Evolutionary conservation across 2,888 invertebrate species (phyloP).

Genomic region (Euplexia lucipara): DNA sequence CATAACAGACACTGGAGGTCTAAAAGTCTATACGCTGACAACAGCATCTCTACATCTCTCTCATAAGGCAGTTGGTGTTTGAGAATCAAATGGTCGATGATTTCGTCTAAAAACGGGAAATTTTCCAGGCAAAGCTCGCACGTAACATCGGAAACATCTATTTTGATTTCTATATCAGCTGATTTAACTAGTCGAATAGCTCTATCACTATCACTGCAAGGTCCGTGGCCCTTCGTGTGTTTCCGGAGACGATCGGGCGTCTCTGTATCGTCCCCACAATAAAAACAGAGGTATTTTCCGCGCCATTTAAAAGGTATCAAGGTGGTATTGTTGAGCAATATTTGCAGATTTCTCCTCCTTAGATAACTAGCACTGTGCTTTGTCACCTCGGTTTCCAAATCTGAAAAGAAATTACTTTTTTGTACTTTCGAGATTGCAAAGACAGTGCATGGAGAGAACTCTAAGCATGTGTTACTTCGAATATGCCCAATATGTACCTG

Average conservation of each 20-base stretch:
- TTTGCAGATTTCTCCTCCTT: slow-evolving; percentile 76
- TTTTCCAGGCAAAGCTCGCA: slow-evolving; percentile 76
- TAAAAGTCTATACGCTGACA: slow-evolving; percentile 75
- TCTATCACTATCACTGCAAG: slow-evolving; percentile 73
- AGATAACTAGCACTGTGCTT: slow-evolving; percentile 66
- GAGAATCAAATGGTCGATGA: slow-evolving; percentile 71
- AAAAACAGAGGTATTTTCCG: slow-evolving; percentile 83
- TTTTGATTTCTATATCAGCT: slow-evolving; percentile 80
- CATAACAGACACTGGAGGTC: slow-evolving; percentile 81
- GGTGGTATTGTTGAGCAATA: slow-evolving; percentile 84
- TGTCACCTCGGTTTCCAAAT: slow-evolving; percentile 75
- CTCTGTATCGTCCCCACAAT: slow-evolving; percentile 78
- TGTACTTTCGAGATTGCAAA: slow-evolving; percentile 76
- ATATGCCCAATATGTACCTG: neutral
- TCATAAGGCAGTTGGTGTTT: slow-evolving; percentile 77
- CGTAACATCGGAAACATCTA: slow-evolving; percentile 80
- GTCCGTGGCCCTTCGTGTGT: slow-evolving; percentile 79
- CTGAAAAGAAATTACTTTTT: slow-evolving; percentile 84
- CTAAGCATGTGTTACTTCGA: neutral
- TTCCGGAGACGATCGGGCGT: slow-evolving; percentile 71
- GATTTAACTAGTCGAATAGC: slow-evolving; percentile 78
- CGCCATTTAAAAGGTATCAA: slow-evolving; percentile 86
- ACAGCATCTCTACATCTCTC: slow-evolving; percentile 69
- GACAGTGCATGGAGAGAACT: slow-evolving; percentile 40
- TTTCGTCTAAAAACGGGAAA: slow-evolving; percentile 55